Conservation (phyloP, 2,888 invertebrate species). For the Autographa pulchrina region DNA sequence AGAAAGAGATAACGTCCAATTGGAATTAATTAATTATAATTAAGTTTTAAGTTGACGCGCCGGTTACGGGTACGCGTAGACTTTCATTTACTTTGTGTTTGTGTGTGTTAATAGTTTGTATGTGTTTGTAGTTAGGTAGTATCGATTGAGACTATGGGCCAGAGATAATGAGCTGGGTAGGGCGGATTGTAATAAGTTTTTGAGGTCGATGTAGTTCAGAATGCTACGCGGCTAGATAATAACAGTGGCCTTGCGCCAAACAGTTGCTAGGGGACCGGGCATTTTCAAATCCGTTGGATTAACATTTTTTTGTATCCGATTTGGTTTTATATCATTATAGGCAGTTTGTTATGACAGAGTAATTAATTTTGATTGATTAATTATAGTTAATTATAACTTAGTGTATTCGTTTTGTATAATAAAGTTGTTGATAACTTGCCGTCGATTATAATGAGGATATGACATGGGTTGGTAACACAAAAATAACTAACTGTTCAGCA, state of each 20-base stretch:
- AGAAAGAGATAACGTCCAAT: slow-evolving; percentile 88
- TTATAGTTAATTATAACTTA: slow-evolving; percentile 57
- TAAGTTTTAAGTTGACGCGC: slow-evolving; percentile 94
- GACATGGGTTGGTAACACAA: slow-evolving; percentile 15
- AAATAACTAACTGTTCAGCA: background rate
- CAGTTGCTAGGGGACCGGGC: slow-evolving; percentile 30
- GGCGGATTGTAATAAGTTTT: slow-evolving; percentile 86
- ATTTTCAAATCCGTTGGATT: slow-evolving; percentile 57
- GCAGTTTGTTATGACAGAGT: slow-evolving; percentile 58
- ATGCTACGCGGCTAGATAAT: slow-evolving; percentile 63
- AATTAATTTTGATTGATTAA: slow-evolving; percentile 63
- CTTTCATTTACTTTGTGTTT: slow-evolving; percentile 80
- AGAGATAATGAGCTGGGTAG: slow-evolving; percentile 87
- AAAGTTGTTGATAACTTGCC: slow-evolving; percentile 39
- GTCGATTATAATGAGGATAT: slow-evolving; percentile 45
- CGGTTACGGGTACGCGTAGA: slow-evolving; percentile 87
- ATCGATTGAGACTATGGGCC: slow-evolving; percentile 87
- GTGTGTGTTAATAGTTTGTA: slow-evolving; percentile 76
- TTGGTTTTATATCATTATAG: slow-evolving; percentile 55
- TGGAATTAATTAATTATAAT: slow-evolving; percentile 95
- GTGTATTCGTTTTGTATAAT: slow-evolving; percentile 54
- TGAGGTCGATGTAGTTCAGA: slow-evolving; percentile 75
- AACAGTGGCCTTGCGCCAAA: slow-evolving; percentile 55
- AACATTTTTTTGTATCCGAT: slow-evolving; percentile 52
- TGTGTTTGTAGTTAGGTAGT: slow-evolving; percentile 80